Percentiles rank a stretch among this genome's conserved stretches.
Evolutionary conservation across 2,113 vertebrate genomes (phyloP).

Genomic region (Nerophis lumbriciformis): DNA sequence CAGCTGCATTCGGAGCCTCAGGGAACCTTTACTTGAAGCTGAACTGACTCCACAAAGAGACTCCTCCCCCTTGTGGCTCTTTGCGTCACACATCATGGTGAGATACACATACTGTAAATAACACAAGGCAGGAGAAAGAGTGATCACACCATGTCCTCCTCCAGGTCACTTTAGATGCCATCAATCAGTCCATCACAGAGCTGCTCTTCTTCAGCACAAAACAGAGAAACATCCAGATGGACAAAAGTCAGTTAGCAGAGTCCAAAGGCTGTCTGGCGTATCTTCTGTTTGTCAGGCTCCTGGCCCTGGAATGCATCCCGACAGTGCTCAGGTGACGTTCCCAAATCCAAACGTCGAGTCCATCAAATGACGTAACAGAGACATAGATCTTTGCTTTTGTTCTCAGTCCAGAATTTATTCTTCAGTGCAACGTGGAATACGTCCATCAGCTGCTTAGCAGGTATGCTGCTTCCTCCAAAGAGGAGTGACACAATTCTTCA

Average conservation of each 20-base stretch:
- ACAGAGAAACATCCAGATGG: conserved; percentile 55
- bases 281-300: conserved; percentile 86
- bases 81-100: conserved; percentile 86
- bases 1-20: conserved; percentile 88
- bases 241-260: conserved; percentile 66
- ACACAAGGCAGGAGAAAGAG: no score
- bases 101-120: conserved; percentile 21
- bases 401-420: conserved; percentile 83
- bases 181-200: conserved; percentile 55
- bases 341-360: background rate
- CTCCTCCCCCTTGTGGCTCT: conserved; percentile 73
- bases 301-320: conserved; percentile 79
- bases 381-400: conserved; percentile 11
- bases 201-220: conserved; percentile 62
- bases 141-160: background rate
- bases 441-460: conserved; percentile 80
- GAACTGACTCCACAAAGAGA: conserved; percentile 70
- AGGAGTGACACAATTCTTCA: rapidly evolving
- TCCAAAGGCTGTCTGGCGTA: conserved; percentile 86
- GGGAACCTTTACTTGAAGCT: conserved; percentile 81
- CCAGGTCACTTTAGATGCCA: conserved; percentile 54
- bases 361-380: background rate
- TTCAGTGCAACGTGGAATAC: conserved; percentile 85
- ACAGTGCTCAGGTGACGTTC: conserved; percentile 81
- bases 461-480: conserved; percentile 56